Percentiles rank a stretch among this genome's conserved stretches.
Evolutionary conservation across 2,888 invertebrate species (phyloP).

Genomic region (Pollenia griseotomentosa): DNA sequence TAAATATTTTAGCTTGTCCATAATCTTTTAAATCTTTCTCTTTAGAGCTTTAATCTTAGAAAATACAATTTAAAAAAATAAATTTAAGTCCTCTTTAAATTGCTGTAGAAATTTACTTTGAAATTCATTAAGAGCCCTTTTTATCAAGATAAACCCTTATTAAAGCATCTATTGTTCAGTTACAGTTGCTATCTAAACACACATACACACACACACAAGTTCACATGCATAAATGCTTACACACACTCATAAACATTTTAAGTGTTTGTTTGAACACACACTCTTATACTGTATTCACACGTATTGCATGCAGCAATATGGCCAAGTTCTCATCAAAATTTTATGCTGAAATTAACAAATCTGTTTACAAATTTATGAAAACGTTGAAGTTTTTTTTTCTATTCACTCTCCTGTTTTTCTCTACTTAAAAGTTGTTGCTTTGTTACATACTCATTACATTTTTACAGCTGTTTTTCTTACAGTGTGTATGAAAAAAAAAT

Average conservation of each 20-base stretch:
- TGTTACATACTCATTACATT: constrained; percentile 52
- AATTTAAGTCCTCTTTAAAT: constrained; percentile 9
- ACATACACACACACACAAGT: not conserved
- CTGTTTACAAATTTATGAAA: constrained; percentile 85
- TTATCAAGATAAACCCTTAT: constrained; percentile 49
- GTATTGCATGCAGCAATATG: constrained; percentile 77
- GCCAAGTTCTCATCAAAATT: constrained; percentile 84
- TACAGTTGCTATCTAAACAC: constrained; percentile 29
- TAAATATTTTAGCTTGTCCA: constrained; percentile 25
- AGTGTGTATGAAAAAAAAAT: not conserved
- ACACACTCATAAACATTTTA: not conserved
- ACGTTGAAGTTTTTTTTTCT: constrained; percentile 76
- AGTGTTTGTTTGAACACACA: not conserved
- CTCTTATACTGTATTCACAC: not conserved
- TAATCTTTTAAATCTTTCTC: constrained; percentile 8
- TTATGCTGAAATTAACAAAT: constrained; percentile 84
- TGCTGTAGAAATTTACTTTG: not conserved
- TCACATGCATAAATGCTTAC: not conserved
- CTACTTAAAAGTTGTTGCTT: not conserved
- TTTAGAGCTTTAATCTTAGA: constrained; percentile 7
- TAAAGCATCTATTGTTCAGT: constrained; percentile 52
- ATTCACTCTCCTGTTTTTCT: not conserved
- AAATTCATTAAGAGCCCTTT: constrained; percentile 49
- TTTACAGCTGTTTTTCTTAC: constrained; percentile 3
- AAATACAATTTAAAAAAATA: constrained; percentile 8